Evolutionary conservation across 2,888 invertebrate species (phyloP).

Genomic region (Andrena fulva): DNA sequence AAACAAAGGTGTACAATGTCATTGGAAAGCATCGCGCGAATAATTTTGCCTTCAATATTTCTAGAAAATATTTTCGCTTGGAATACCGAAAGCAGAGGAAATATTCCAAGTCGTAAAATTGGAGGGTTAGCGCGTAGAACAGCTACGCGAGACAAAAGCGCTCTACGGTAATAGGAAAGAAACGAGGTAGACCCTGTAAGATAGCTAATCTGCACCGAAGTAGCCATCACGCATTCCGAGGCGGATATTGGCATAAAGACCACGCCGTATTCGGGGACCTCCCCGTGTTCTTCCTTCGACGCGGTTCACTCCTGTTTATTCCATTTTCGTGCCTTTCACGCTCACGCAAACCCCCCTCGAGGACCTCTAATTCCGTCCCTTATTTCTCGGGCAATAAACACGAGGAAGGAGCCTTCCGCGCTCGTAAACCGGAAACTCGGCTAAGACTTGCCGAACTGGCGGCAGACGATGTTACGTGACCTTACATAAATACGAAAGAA

Average conservation of each 20-base stretch:
- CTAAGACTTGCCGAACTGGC: slow-evolving; percentile 32
- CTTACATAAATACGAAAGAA: slow-evolving; percentile 36
- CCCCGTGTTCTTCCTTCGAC: slow-evolving; percentile 17
- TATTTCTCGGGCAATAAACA: slow-evolving; percentile 69
- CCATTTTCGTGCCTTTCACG: slow-evolving; percentile 31
- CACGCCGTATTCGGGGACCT: background rate
- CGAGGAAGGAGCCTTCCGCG: slow-evolving; percentile 65
- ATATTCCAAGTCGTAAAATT: background rate
- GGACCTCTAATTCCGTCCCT: slow-evolving; percentile 64
- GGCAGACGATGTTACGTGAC: slow-evolving; percentile 30
- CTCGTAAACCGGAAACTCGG: slow-evolving; percentile 66
- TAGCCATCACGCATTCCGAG: slow-evolving; percentile 25
- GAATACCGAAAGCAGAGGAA: background rate
- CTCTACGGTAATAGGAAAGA: background rate
- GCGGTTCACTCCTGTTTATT: slow-evolving; percentile 29
- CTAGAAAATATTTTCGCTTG: background rate
- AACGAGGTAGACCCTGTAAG: slow-evolving; percentile 12
- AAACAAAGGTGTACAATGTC: background rate
- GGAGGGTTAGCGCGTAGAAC: background rate
- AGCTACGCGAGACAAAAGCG: background rate
- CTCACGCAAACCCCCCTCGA: slow-evolving; percentile 33
- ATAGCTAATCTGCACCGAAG: slow-evolving; percentile 49
- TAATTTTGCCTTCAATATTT: background rate
- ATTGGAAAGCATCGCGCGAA: no score
- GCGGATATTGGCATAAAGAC: slow-evolving; percentile 14